phyloP scores from a whole-genome alignment of 92 coral and sea anemone species.

The Porites evermanni region DNA sequence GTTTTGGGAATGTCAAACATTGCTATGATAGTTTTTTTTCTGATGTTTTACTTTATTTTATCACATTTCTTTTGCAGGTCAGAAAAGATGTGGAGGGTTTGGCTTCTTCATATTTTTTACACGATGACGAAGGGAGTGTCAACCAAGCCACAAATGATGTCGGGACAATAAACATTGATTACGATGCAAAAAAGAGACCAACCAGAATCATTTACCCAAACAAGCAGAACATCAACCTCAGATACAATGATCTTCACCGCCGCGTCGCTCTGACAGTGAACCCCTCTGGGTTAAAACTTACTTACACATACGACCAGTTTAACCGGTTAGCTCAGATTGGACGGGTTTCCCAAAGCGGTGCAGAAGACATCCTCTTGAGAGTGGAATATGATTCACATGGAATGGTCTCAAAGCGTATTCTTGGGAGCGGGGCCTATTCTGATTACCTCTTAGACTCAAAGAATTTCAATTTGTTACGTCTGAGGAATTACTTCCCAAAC shows the following conservation, averaged over 20 bases:
- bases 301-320: conserved; percentile 65
- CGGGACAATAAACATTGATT: conserved; percentile 61
- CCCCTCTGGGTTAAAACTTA: conserved; percentile 51
- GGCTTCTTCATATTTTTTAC: conserved; percentile 67
- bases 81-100: conserved; percentile 64
- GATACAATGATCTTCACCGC: conserved; percentile 62
- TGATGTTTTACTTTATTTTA: not conserved
- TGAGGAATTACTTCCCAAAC: conserved; percentile 52
- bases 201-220: conserved; percentile 69
- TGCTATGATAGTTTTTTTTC: too few relatives aligned
- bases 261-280: conserved; percentile 61
- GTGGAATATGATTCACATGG: conserved; percentile 66
- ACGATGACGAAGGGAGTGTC: conserved; percentile 66
- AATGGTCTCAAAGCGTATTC: conserved; percentile 49
- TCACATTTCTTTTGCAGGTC: conserved; percentile 20
- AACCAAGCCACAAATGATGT: conserved; percentile 68
- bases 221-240: conserved; percentile 48
- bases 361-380: conserved; percentile 37
- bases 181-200: conserved; percentile 64
- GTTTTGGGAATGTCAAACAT: too few relatives aligned
- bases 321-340: conserved; percentile 56
- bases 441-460: conserved; percentile 44
- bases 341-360: conserved; percentile 39
- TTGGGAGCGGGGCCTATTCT: conserved; percentile 76
- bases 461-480: conserved; percentile 40